Conservation (phyloP, 2,797 vertebrate genomes). For the Pipistrellus kuhlii region DNA sequence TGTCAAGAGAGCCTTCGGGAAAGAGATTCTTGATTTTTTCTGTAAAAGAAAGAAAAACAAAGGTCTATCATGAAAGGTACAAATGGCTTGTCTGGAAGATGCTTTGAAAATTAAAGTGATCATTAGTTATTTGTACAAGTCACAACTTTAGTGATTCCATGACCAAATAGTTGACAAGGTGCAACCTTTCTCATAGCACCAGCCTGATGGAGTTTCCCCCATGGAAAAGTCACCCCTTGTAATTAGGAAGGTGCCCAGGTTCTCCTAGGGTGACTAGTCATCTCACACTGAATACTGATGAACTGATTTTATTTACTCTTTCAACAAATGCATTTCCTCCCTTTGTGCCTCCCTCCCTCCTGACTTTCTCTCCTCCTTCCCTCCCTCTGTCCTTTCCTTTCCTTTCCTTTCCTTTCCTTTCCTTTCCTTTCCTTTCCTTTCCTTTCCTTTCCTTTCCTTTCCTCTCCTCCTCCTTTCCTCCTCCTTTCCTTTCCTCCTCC, state of each 20-base stretch:
- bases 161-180: background rate
- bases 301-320: background rate
- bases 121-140: background rate
- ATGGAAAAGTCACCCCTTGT: background rate
- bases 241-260: background rate
- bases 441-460: background rate
- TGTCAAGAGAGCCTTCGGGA: conserved; percentile 77
- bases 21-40: conserved; percentile 92
- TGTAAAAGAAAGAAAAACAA: conserved; percentile 71
- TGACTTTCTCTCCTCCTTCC: rapidly evolving
- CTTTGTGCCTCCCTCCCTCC: too few relatives aligned
- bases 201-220: background rate
- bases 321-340: background rate
- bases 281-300: background rate
- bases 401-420: too few relatives aligned
- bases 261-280: background rate
- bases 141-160: rapidly evolving
- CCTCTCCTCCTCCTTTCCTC: background rate
- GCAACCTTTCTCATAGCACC: rapidly evolving
- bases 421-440: background rate
- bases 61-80: background rate
- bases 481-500: rapidly evolving
- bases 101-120: background rate
- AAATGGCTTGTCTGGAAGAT: background rate
- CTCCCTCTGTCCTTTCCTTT: background rate